These are phyloP conservation scores for Campaea margaritaria DNA, from an alignment of 2,888 invertebrate species.

Conservation along the genomic window DNA sequence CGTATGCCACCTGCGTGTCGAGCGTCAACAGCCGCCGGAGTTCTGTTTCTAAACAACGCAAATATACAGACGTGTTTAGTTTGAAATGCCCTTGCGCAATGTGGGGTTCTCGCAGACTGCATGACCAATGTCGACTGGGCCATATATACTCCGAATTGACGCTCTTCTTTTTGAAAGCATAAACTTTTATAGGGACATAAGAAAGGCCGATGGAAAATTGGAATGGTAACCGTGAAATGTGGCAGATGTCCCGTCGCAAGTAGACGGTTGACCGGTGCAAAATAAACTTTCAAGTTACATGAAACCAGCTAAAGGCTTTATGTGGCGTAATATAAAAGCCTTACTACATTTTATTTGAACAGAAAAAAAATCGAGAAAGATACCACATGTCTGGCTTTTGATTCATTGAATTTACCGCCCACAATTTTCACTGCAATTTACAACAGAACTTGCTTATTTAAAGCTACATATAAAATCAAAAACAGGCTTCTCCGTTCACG, in stretches of 20 bases:
- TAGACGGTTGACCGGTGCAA: conserved; percentile 9
- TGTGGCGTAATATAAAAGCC: conserved; percentile 7
- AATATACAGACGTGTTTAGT: conserved; percentile 35
- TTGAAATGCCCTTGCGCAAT: conserved; percentile 36
- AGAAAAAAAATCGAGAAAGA: conserved; percentile 5
- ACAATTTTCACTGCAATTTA: conserved; percentile 33
- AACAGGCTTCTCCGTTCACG: conserved; percentile 25
- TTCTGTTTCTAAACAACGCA: conserved; percentile 35
- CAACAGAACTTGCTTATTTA: conserved; percentile 30
- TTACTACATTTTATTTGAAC: conserved; percentile 12
- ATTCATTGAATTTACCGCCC: conserved; percentile 25
- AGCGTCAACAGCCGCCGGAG: conserved; percentile 25
- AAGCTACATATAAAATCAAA: conserved; percentile 33
- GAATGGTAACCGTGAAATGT: conserved; percentile 79
- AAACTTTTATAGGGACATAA: conserved; percentile 75
- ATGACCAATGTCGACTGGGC: conserved; percentile 71
- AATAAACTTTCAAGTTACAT: conserved; percentile 19
- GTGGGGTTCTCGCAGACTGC: conserved; percentile 56
- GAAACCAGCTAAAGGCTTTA: conserved; percentile 8
- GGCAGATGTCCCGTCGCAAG: conserved; percentile 62
- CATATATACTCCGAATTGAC: conserved; percentile 64
- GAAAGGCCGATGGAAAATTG: conserved; percentile 76
- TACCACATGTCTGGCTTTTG: conserved; percentile 7
- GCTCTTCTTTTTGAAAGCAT: conserved; percentile 70
- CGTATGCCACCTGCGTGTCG: conserved; percentile 62